Conservation (phyloP, 2,888 invertebrate genomes). For the Cancer borealis region DNA sequence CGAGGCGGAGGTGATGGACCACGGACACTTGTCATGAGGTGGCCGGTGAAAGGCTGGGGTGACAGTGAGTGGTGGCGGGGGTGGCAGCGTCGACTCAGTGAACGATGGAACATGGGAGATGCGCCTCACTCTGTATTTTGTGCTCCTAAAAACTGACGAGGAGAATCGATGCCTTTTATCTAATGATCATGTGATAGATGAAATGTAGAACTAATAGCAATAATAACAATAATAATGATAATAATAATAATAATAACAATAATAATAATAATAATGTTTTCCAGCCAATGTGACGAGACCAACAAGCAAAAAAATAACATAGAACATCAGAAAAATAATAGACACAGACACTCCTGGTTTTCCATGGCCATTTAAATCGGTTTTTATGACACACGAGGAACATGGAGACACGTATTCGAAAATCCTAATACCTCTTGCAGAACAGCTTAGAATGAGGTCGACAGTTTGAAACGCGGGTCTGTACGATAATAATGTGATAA, state of each 20-base stretch:
- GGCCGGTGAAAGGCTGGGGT: slow-evolving; percentile 14
- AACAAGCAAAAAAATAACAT: neutral
- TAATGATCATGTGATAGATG: neutral
- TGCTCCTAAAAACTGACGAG: neutral
- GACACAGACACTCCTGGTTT: neutral
- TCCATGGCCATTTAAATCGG: neutral
- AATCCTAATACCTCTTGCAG: neutral
- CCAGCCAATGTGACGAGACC: neutral
- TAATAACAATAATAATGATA: neutral
- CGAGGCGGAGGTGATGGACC: slow-evolving; percentile 16
- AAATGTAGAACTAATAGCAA: neutral
- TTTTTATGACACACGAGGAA: neutral
- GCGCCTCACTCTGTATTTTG: neutral
- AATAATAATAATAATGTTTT: neutral
- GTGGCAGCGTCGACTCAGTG: neutral
- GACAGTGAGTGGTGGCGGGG: slow-evolving; percentile 41
- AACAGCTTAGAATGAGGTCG: too few species aligned
- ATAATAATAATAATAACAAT: neutral
- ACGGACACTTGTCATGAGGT: slow-evolving; percentile 25
- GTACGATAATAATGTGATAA: too few species aligned
- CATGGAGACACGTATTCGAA: neutral
- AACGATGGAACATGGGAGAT: slow-evolving; percentile 18
- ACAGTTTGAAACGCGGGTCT: too few species aligned
- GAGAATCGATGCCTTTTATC: neutral
- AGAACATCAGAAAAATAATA: neutral